Conservation (phyloP, 2,888 invertebrate genomes). For the Leucophenga maculata region DNA sequence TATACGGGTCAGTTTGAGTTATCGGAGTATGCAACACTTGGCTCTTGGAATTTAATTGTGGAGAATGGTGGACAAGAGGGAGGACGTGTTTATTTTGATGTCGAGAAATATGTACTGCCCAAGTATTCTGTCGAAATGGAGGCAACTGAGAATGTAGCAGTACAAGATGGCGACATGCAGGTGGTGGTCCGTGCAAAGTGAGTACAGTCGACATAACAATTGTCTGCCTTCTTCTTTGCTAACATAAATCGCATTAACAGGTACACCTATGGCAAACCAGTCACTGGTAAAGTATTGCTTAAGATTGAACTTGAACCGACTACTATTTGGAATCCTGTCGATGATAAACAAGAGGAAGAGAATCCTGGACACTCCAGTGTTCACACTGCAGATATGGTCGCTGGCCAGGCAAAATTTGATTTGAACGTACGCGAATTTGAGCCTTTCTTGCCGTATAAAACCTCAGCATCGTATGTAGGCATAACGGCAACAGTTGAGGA, state of each 20-base stretch:
- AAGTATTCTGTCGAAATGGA: conserved; percentile 91
- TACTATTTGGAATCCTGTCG: conserved; percentile 33
- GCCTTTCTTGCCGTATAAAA: conserved; percentile 45
- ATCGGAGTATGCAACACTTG: conserved; percentile 85
- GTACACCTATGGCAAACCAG: conserved; percentile 83
- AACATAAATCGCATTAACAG: conserved; percentile 70
- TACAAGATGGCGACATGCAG: conserved; percentile 84
- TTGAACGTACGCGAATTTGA: conserved; percentile 61
- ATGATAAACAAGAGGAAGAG: conserved; percentile 33
- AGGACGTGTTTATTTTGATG: conserved; percentile 73
- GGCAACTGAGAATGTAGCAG: conserved; percentile 85
- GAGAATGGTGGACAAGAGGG: conserved; percentile 46
- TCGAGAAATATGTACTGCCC: conserved; percentile 92
- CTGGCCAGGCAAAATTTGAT: conserved; percentile 67
- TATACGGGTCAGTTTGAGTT: conserved; percentile 84
- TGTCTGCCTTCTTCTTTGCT: neutral
- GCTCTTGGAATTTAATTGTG: conserved; percentile 82
- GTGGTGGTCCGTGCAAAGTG: conserved; percentile 77
- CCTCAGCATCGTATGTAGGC: conserved; percentile 42
- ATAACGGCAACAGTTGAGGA: conserved; percentile 93
- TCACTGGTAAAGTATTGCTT: conserved; percentile 88
- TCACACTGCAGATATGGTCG: conserved; percentile 59
- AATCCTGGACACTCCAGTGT: conserved; percentile 51
- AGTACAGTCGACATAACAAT: conserved; percentile 36
- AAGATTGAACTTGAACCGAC: conserved; percentile 80